Evolutionary conservation across 2,797 vertebrate species (phyloP).

Genomic region (Garrulus glandarius): DNA sequence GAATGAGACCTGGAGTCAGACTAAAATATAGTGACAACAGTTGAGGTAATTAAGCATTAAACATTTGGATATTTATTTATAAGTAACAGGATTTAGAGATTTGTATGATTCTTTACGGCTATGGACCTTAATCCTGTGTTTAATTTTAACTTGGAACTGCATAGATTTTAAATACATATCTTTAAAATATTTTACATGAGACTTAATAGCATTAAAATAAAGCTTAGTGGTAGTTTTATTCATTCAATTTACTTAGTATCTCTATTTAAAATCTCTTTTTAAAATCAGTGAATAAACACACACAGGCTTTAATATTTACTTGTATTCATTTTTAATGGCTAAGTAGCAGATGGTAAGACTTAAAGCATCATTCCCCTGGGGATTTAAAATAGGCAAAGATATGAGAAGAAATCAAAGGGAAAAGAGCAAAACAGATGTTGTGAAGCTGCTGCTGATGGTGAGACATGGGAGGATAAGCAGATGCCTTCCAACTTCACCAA

Average conservation of each 20-base stretch:
- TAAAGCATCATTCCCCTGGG: background rate
- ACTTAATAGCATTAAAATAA: background rate
- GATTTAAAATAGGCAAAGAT: background rate
- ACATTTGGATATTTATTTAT: background rate
- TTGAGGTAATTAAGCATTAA: background rate
- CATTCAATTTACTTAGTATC: background rate
- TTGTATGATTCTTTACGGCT: background rate
- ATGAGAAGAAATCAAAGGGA: background rate
- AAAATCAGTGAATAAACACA: background rate
- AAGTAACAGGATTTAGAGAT: background rate
- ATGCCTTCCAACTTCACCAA: background rate
- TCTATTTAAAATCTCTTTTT: background rate
- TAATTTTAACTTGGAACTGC: background rate
- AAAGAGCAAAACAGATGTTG: slow-evolving; percentile 26
- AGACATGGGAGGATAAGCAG: background rate
- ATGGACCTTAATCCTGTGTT: background rate
- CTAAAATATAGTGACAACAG: background rate
- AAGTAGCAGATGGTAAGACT: slow-evolving; percentile 35
- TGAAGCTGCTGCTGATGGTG: background rate
- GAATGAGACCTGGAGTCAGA: background rate
- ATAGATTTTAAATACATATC: background rate
- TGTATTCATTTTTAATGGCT: background rate
- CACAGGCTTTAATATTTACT: background rate
- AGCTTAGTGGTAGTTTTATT: background rate
- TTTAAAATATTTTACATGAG: background rate